Evolutionary conservation across 2,888 invertebrate species (phyloP), one percentile per base, ranked within the genome.

Genomic region (Lydus trimaculatus): DNA sequence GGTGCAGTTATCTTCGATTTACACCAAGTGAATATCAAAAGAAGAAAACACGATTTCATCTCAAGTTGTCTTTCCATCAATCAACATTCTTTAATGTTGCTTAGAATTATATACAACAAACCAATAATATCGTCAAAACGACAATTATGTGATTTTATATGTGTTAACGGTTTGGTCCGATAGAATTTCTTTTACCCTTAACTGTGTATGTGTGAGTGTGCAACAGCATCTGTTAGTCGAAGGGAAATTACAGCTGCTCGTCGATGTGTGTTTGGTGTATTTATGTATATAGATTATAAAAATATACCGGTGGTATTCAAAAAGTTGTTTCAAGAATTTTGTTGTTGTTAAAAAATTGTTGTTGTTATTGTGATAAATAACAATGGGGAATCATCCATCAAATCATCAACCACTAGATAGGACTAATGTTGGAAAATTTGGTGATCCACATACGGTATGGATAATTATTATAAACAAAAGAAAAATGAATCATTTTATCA

Each of bases 351-450:
- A 66, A 28, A 28, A 28, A 70, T 69, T 60, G 36, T 61, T 72
- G 56, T 61, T n/a, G n/a, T n/a, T n/a, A 58, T 74, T 70, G 65
- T 73, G 48, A 71, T 65, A 74, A 69, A 17, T n/a, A 79, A 85
- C 75, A 78, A 94, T 94, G 94, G 94, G 94, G 82, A 94, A 94
- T 85, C 93, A 93, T 86, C 92, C 93, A 82, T 94, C 94, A 77
- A 92, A 93, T 82, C 94, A 94, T 86, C 92, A 93, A 86, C 94
- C 94, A 78, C 88, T 94, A 84, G 94, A 94, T 84, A 89, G 91
- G 84, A 90, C 89, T 73, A 87, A 87, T 78, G 85, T 87, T 72
- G 87, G 86, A 48, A 84, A 84, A 79, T 86, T 84, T 72, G 86
- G 86, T 65, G 86, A 86, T 81, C 79, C 82, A 56, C 78, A 82